Evolutionary conservation across 1,140 invertebrate species (phyloP).

Genomic region (Cyphomyrmex costatus): DNA sequence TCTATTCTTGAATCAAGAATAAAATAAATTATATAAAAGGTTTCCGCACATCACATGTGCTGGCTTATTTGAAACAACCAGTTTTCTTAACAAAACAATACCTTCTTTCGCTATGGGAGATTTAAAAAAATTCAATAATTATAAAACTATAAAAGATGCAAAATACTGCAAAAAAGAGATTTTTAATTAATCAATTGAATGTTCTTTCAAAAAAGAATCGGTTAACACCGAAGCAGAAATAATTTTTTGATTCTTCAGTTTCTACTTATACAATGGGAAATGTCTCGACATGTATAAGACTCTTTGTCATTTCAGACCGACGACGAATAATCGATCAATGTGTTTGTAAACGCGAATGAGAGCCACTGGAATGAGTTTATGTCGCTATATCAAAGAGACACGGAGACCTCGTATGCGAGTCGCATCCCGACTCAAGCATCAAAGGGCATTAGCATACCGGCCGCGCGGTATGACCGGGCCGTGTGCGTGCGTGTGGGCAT

Average conservation of each 20-base stretch:
- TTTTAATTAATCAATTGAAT: neutral
- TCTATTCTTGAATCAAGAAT: neutral
- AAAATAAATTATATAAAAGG: neutral
- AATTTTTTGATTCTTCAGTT: neutral
- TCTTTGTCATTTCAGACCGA: neutral
- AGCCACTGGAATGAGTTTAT: conserved; percentile 85
- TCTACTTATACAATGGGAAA: neutral
- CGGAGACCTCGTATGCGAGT: conserved; percentile 82
- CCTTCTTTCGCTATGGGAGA: neutral
- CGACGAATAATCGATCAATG: conserved; percentile 15
- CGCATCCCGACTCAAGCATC: conserved; percentile 83
- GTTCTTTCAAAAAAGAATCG: neutral
- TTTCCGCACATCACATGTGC: neutral
- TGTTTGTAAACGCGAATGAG: conserved; percentile 70
- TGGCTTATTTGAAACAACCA: neutral
- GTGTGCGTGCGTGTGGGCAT: conserved; percentile 84
- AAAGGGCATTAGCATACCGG: conserved; percentile 86
- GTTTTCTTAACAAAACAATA: neutral
- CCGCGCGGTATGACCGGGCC: conserved; percentile 80
- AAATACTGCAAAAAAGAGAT: neutral
- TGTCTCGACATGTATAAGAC: neutral
- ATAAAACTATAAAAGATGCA: neutral
- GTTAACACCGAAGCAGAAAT: neutral
- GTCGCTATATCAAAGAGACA: conserved; percentile 86
- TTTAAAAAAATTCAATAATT: conserved; percentile 19